phyloP scores from a whole-genome alignment of 2,888 invertebrate species.

The Heteromurus nitidus region DNA sequence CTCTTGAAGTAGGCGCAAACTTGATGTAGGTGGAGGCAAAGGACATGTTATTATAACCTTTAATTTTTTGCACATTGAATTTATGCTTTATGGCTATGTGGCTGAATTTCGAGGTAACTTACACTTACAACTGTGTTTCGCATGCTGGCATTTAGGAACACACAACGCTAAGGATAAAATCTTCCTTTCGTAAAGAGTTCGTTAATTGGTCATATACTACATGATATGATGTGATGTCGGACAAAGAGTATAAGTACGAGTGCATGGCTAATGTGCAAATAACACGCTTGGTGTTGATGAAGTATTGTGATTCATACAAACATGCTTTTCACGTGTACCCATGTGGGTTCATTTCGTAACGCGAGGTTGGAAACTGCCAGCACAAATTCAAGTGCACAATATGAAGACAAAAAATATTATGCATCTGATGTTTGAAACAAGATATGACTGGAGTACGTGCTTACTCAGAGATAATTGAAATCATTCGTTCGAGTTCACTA shows the following conservation, averaged over 20 bases:
- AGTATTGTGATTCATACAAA: neutral
- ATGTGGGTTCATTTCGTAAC: neutral
- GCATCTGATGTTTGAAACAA: neutral
- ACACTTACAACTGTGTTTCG: too few relatives aligned
- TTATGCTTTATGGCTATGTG: constrained; percentile 44
- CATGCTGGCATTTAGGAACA: neutral
- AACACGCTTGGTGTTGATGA: neutral
- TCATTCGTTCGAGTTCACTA: too few relatives aligned
- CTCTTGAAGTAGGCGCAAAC: constrained; percentile 23
- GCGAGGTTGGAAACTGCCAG: neutral
- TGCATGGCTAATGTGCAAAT: neutral
- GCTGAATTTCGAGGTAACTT: constrained; percentile 13
- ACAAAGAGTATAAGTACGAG: constrained; percentile 23
- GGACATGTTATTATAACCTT: constrained; percentile 44
- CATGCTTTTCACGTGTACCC: neutral
- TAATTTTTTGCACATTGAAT: constrained; percentile 34
- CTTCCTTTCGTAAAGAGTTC: constrained; percentile 38
- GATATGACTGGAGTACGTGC: neutral
- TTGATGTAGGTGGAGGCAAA: constrained; percentile 54
- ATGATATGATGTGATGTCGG: constrained; percentile 29
- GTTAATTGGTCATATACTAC: constrained; percentile 48
- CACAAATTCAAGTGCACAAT: neutral
- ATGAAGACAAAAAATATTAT: neutral
- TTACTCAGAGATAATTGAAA: neutral
- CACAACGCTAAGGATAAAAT: constrained; percentile 27